phyloP scores from a whole-genome alignment of 1,140 invertebrate species.

The Littorina saxatilis region DNA sequence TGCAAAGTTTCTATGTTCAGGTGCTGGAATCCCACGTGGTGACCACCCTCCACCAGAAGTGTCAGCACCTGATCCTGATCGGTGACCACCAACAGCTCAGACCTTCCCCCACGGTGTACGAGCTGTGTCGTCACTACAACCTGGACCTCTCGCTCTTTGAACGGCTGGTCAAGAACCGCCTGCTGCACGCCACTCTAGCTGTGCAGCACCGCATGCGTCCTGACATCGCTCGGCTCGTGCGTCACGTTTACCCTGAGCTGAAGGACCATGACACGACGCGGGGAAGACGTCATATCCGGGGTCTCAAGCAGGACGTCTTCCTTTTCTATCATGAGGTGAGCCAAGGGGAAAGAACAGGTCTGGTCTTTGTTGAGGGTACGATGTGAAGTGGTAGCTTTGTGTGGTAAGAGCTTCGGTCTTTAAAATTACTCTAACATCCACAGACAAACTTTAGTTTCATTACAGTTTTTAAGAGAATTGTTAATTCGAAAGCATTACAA shows the following conservation, averaged over 20 bases:
- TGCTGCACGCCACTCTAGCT: constrained; percentile 65
- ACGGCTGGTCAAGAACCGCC: constrained; percentile 60
- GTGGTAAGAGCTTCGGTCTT: too few species aligned
- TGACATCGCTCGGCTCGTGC: constrained; percentile 73
- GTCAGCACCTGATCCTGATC: constrained; percentile 88
- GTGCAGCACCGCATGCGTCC: constrained; percentile 64
- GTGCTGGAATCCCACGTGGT: constrained; percentile 70
- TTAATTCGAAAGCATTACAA: too few species aligned
- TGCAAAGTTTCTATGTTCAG: background rate
- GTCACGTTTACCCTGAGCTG: constrained; percentile 73
- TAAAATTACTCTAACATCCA: too few species aligned
- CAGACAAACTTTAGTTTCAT: too few species aligned
- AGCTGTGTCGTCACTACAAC: constrained; percentile 36
- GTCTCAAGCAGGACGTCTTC: constrained; percentile 70
- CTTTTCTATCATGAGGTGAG: constrained; percentile 71
- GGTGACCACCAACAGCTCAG: constrained; percentile 82
- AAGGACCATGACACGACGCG: constrained; percentile 58
- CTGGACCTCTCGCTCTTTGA: constrained; percentile 75
- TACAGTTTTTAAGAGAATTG: too few species aligned
- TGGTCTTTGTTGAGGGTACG: too few species aligned
- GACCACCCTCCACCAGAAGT: constrained; percentile 79
- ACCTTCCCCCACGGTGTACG: constrained; percentile 72
- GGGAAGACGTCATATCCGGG: constrained; percentile 54
- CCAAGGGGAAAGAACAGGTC: too few species aligned
- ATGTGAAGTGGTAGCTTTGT: too few species aligned